These are phyloP conservation scores for Brachionus manjavacas DNA, from an alignment of 1,140 invertebrate species.

Conservation along the genomic window DNA sequence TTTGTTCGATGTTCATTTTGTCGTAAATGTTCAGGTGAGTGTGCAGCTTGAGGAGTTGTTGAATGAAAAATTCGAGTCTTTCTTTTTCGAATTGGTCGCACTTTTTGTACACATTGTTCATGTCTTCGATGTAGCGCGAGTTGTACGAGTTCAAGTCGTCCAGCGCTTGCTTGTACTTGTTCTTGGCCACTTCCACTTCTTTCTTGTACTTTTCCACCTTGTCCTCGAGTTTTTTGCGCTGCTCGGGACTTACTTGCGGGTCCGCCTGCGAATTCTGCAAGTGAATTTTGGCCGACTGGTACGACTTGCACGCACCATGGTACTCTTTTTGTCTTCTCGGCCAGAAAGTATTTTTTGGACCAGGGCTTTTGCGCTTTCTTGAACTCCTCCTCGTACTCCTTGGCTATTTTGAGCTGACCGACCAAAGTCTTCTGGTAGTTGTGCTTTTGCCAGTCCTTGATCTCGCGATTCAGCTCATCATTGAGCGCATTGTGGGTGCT, in stretches of 20 bases:
- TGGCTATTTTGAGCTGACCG: conserved; percentile 15
- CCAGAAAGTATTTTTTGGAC: conserved; percentile 76
- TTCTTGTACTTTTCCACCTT: conserved; percentile 83
- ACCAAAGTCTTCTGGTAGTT: conserved; percentile 37
- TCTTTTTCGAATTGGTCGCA: conserved; percentile 92
- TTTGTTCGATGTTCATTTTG: conserved; percentile 73
- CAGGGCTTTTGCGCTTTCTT: conserved; percentile 85
- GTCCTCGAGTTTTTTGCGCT: conserved; percentile 92
- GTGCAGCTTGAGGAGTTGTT: conserved; percentile 14
- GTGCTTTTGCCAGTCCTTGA: conserved; percentile 39
- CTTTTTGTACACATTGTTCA: conserved; percentile 75
- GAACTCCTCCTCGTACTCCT: conserved; percentile 41
- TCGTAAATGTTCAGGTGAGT: conserved; percentile 10
- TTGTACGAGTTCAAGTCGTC: conserved; percentile 90
- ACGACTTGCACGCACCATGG: conserved; percentile 89
- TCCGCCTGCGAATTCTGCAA: conserved; percentile 89
- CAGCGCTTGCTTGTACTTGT: conserved; percentile 84
- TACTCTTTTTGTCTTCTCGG: conserved; percentile 89
- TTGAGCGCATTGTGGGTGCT: conserved; percentile 7
- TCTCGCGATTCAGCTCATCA: background rate
- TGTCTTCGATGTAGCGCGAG: conserved; percentile 78
- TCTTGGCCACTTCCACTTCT: conserved; percentile 80
- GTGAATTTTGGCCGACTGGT: conserved; percentile 88
- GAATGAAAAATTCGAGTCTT: conserved; percentile 57
- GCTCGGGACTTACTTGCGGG: conserved; percentile 85